phyloP scores from a whole-genome alignment of 2,113 vertebrate species.

The Colossoma macropomum region DNA sequence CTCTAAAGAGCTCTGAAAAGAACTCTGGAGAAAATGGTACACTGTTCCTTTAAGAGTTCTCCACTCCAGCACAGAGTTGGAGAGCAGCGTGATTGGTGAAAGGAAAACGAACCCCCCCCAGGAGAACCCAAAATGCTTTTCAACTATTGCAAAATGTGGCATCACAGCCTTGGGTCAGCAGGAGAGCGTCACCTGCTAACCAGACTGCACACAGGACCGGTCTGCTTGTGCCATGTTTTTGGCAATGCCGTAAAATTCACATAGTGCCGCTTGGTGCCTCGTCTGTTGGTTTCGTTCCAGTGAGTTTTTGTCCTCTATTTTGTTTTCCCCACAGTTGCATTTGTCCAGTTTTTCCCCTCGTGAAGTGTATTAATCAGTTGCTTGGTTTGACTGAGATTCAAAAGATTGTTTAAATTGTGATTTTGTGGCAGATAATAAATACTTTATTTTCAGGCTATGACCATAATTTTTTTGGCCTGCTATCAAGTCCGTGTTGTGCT shows the following conservation, averaged over 20 bases:
- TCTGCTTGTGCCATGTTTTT: constrained; percentile 13
- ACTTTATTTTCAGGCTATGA: not conserved
- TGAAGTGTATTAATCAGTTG: not conserved
- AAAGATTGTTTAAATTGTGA: not conserved
- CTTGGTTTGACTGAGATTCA: not conserved
- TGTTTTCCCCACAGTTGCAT: not conserved
- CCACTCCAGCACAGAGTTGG: not conserved
- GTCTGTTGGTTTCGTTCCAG: constrained; percentile 18
- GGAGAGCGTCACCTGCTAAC: constrained; percentile 34
- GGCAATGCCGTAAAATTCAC: constrained; percentile 8
- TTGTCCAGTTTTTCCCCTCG: not conserved
- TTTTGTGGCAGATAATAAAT: not conserved
- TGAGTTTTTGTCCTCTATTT: not conserved
- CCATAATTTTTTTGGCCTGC: not conserved
- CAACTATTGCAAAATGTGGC: constrained; percentile 35
- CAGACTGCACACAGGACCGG: constrained; percentile 22
- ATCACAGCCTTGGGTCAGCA: constrained; percentile 41
- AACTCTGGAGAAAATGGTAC: not conserved
- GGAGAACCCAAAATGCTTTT: constrained; percentile 26
- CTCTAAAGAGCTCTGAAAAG: not conserved
- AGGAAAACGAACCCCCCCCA: constrained; percentile 8
- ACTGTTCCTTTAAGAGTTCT: constrained; percentile 6
- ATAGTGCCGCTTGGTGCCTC: not conserved
- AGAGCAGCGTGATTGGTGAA: constrained; percentile 23
- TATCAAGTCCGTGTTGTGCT: not conserved